These are phyloP conservation scores for Cheilosia vulpina DNA, from an alignment of 2,888 invertebrate species.

Conservation along the genomic window DNA sequence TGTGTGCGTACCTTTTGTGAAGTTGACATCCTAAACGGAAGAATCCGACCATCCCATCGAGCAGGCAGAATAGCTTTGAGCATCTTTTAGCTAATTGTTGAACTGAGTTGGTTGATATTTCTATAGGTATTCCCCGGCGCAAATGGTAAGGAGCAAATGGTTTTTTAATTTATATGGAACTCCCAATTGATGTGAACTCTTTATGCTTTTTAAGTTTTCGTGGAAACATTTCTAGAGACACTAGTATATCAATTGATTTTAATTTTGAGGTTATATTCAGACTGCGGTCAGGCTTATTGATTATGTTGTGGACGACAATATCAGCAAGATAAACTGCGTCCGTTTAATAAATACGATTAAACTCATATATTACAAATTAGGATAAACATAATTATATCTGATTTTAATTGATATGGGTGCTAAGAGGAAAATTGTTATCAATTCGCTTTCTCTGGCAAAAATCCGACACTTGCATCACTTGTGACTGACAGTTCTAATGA, in stretches of 20 bases:
- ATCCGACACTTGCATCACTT: constrained; percentile 47
- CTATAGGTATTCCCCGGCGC: constrained; percentile 11
- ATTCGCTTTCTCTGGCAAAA: constrained; percentile 58
- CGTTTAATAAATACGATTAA: neutral
- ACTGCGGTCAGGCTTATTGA: constrained; percentile 37
- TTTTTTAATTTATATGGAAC: constrained; percentile 24
- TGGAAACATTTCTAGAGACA: constrained; percentile 59
- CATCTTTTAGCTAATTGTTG: constrained; percentile 33
- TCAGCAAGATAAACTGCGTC: neutral
- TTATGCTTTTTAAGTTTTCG: constrained; percentile 43
- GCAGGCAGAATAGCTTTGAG: constrained; percentile 78
- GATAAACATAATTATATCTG: neutral
- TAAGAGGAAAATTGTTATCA: constrained; percentile 32
- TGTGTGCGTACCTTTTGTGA: constrained; percentile 81
- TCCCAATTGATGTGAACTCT: constrained; percentile 17
- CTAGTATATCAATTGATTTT: constrained; percentile 39
- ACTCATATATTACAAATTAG: neutral
- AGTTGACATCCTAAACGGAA: constrained; percentile 82
- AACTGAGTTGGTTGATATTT: neutral
- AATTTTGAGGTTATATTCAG: constrained; percentile 58
- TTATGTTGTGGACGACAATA: constrained; percentile 14
- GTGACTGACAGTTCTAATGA: constrained; percentile 24
- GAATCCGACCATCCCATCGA: constrained; percentile 79
- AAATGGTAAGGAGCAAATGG: neutral
- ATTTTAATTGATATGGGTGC: constrained; percentile 19